These are phyloP conservation scores for Dipus sagitta DNA, from an alignment of 2,797 vertebrate species.

Conservation along the genomic window DNA sequence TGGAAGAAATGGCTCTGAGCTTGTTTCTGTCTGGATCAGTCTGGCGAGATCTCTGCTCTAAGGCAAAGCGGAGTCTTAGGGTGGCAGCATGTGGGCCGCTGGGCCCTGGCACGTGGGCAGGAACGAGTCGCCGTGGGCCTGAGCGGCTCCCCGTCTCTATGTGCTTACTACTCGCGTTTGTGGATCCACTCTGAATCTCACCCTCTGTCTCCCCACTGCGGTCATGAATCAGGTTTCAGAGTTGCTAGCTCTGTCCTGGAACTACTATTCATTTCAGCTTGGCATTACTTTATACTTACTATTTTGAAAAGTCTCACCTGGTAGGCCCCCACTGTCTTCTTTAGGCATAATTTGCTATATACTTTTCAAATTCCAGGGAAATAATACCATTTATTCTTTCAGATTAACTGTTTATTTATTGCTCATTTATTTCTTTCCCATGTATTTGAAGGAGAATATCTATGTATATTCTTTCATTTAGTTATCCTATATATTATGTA, in stretches of 20 bases:
- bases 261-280: background rate
- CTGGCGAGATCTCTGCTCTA: background rate
- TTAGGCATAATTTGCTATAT: too few species aligned
- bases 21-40: background rate
- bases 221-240: background rate
- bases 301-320: background rate
- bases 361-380: background rate
- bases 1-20: background rate
- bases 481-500: background rate
- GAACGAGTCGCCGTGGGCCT: background rate
- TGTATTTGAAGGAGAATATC: background rate
- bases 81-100: background rate
- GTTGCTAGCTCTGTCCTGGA: background rate
- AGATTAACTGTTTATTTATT: conserved; percentile 2
- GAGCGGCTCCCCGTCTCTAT: too few species aligned
- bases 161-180: too few species aligned
- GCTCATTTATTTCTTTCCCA: background rate
- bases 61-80: background rate
- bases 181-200: background rate
- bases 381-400: background rate
- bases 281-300: background rate
- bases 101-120: background rate
- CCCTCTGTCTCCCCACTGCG: background rate
- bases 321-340: background rate
- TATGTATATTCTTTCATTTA: conserved; percentile 10